Base-by-base conservation (phyloP, 2,888 invertebrate genomes). In the Apoda limacodes region DNA sequence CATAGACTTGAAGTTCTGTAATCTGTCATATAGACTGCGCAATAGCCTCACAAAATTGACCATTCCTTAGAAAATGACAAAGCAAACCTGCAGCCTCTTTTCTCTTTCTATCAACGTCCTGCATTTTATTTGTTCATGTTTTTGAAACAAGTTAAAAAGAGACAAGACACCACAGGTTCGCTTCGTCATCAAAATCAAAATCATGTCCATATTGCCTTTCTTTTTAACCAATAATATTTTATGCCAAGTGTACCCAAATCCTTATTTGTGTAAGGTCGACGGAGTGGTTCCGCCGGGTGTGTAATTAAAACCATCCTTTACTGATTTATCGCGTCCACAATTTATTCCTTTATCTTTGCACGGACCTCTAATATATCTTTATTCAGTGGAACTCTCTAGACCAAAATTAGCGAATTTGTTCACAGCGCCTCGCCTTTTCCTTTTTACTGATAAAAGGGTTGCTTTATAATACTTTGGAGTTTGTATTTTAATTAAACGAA, bases 301-400 rank as follows among this genome's bases (percentile, higher is more conserved):
- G 60, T 76, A 76, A 78, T 80, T 78, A 78, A 76, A 78, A 74
- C 72, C 76, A 74, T 72, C 67, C 70, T 71, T 67, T 65, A 60
- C 67, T 75, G 74, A 81, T 80, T 81, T 80, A 81, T 72, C 56
- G 63, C 65, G 56, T 57, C 64, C 67, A 70, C 70, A 76, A 76
- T 76, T 76, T 75, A 76, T 75, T 75, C 69, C 71, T 75, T 78
- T 78, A 78, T 80, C 76, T 74, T 64, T 61, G 60, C 54, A 55
- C 60, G 62, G 67, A 62, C 76, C 72, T 64, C 74, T 74, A 70
- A 74, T 76, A 72, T 76, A 76, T 75, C 76, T 78, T 76, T 70
- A 75, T 75, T 71, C 65, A 64, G 62, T 52, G 46, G 42, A 40
- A 44, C 52, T 60, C 52, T 55, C 43, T 47, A 58, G 65, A 65